These are phyloP conservation scores for Luscinia luscinia DNA, from an alignment of 2,797 vertebrate genomes.

Conservation along the genomic window DNA sequence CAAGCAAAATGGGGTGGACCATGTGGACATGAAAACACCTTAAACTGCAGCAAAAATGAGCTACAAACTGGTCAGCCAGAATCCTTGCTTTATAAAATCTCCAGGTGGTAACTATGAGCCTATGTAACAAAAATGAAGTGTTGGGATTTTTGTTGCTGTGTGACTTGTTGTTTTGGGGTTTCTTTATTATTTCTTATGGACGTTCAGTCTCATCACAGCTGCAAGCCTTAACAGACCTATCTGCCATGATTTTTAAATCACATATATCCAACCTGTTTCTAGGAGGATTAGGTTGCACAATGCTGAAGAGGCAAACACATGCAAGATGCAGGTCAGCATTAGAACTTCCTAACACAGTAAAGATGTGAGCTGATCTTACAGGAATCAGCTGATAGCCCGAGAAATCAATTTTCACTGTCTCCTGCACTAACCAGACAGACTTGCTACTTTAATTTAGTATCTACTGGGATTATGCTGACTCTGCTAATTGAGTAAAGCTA, in stretches of 20 bases:
- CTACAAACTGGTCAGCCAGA: not conserved
- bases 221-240: not conserved
- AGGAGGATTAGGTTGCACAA: not conserved
- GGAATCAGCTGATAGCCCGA: not conserved
- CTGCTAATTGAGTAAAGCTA: not conserved
- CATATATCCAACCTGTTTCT: not conserved
- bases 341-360: not conserved
- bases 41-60: not conserved
- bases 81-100: not conserved
- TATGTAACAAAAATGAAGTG: not conserved
- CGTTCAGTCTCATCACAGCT: not conserved
- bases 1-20: not conserved
- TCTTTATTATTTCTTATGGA: not conserved
- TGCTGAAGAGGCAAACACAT: not conserved
- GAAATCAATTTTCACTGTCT: not conserved
- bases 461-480: not conserved
- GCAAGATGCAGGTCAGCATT: not conserved
- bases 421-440: not conserved
- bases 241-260: not conserved
- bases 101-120: not conserved
- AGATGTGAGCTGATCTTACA: not conserved
- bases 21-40: not conserved
- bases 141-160: fast-evolving
- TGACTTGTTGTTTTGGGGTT: fast-evolving
- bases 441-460: not conserved